Percentiles rank a stretch among this genome's conserved stretches.
These are phyloP conservation scores for Drosophila heteroneura DNA, from an alignment of 2,888 invertebrate genomes.

Conservation along the genomic window DNA sequence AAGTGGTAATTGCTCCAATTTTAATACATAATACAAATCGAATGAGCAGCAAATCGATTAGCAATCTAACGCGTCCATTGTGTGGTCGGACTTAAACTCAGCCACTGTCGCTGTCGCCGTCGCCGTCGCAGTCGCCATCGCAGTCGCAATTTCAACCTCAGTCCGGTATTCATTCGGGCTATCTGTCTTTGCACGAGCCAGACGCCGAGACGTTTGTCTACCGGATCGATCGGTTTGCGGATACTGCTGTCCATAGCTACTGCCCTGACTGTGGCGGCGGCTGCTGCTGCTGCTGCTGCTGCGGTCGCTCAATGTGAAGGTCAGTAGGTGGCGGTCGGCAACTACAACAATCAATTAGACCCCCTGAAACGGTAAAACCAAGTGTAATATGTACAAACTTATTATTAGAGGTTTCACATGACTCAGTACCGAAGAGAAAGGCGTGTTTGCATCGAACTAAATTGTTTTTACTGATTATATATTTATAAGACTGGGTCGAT, in stretches of 20 bases:
- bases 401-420: slow-evolving; percentile 54
- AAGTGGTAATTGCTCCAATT: slow-evolving; percentile 83
- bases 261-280: background rate
- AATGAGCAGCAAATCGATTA: slow-evolving; percentile 81
- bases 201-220: slow-evolving; percentile 75
- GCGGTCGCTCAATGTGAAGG: slow-evolving; percentile 76
- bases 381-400: slow-evolving; percentile 55
- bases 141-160: slow-evolving; percentile 13
- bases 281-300: slow-evolving; percentile 22
- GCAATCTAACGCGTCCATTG: slow-evolving; percentile 81
- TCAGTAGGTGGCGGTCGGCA: slow-evolving; percentile 81
- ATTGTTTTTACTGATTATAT: slow-evolving; percentile 36
- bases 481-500: slow-evolving; percentile 3
- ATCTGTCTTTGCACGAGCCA: slow-evolving; percentile 60
- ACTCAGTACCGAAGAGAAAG: slow-evolving; percentile 60
- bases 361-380: slow-evolving; percentile 77
- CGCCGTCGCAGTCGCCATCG: background rate
- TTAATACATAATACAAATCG: slow-evolving; percentile 80
- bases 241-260: slow-evolving; percentile 57
- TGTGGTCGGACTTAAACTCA: slow-evolving; percentile 70
- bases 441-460: slow-evolving; percentile 30
- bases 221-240: slow-evolving; percentile 74
- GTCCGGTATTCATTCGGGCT: slow-evolving; percentile 8
- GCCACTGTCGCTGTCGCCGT: slow-evolving; percentile 6
- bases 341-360: slow-evolving; percentile 77